Base-by-base conservation (phyloP, 2,888 invertebrate genomes). In the Campoletis raptor region DNA sequence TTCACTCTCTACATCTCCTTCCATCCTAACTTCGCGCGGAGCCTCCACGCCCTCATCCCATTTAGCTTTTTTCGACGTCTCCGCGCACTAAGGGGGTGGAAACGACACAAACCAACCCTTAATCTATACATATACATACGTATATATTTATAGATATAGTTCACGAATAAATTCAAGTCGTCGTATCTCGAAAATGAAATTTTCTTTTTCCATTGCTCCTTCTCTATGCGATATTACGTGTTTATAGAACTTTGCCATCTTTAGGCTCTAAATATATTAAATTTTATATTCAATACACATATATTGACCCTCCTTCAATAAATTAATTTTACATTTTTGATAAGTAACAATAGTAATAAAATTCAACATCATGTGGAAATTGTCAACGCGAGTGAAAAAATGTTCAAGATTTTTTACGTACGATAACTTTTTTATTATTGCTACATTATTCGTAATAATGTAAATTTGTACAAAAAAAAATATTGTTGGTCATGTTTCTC, bases 1-100 rank as follows among this genome's bases (percentile, higher is more conserved):
- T 80, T 72, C 81, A 84, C 84, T 78, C 84, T 81, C 79, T 30
- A 61, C 70, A 37, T 36, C 66, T 80, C 66, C 83, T 87, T 76
- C 79, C 79, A 64, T 76, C 84, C 78, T 76, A 85, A 82, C 82
- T 79, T 57, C 74, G 84, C 74, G 84, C 24, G 57, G 82, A 82
- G 78, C 77, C 83, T 81, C 86, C 85, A 83, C 87, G 83, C 81
- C 77, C 86, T 85, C 88, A 81, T 79, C 88, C 89, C 85, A 88
- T 85, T 85, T 76, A 54, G 73, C 82, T 82, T 73, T 78, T 76
- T 64, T 83, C 81, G 74, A 84, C 69, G 78, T 84, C 84, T 86
- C 77, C 76, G 69, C 61, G 69, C 57, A 69, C 66, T 37, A 37
- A 81, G 81, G 69, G 81, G 70, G 86, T 54, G 83, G 85, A 84